A percentile compares a stretch with the other conserved stretches of the same genome.
Evolutionary conservation across 2,888 invertebrate genomes (phyloP).

Genomic region (Nezara viridula): DNA sequence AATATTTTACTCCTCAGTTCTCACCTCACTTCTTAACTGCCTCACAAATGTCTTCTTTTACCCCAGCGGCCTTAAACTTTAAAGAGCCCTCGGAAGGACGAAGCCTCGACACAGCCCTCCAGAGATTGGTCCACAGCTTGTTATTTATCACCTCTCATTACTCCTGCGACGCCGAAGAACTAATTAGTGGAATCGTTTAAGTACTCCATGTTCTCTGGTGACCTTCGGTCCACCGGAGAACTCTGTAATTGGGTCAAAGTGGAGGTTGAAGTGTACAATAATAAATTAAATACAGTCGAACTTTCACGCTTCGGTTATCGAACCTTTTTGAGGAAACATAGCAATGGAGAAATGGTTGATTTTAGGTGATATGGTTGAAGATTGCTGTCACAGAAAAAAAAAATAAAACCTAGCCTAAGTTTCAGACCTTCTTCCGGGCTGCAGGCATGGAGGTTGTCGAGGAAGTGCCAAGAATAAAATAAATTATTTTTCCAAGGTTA

Average conservation of each 20-base stretch:
- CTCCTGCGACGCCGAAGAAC: not conserved
- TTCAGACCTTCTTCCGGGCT: no score
- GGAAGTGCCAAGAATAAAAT: no score
- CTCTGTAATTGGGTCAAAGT: not conserved
- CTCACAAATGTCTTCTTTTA: slow-evolving; percentile 11
- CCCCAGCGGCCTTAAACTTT: slow-evolving; percentile 4
- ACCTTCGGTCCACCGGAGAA: not conserved
- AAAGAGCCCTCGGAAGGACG: not conserved
- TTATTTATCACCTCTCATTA: slow-evolving; percentile 5
- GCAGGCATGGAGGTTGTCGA: no score
- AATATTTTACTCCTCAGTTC: slow-evolving; percentile 1
- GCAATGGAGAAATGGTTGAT: no score
- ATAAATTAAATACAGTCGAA: no score
- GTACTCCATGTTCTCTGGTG: not conserved
- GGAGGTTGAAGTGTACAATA: not conserved
- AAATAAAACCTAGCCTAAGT: no score
- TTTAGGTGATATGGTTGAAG: no score
- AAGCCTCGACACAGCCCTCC: not conserved
- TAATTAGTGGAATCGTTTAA: not conserved
- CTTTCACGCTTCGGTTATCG: no score
- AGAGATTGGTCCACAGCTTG: not conserved
- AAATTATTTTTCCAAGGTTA: no score
- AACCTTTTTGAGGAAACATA: no score
- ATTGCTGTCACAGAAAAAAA: no score
- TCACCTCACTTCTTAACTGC: not conserved